Percentiles rank a stretch among this genome's conserved stretches.
Evolutionary conservation across 2,888 invertebrate genomes (phyloP).

Genomic region (Cordilura impudica): DNA sequence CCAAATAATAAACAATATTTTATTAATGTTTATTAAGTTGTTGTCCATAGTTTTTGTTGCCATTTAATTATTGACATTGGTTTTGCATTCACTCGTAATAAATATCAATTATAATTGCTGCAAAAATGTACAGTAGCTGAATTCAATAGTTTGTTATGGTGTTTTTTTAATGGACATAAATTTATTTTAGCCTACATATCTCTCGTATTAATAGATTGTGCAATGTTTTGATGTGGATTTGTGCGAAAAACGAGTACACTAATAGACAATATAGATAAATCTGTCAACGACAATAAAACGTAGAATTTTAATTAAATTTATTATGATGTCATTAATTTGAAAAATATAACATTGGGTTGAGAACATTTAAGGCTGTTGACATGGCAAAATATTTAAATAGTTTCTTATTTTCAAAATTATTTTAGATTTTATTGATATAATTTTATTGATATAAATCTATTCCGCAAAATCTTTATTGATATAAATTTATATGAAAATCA

Average conservation of each 20-base stretch:
- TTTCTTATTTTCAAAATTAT: too few relatives aligned
- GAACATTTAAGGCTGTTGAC: too few relatives aligned
- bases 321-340: background rate
- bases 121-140: background rate
- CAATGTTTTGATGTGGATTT: background rate
- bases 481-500: too few relatives aligned
- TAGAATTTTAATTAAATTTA: background rate
- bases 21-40: conserved; percentile 34
- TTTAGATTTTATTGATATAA: too few relatives aligned
- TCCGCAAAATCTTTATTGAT: too few relatives aligned
- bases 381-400: too few relatives aligned
- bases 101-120: conserved; percentile 58
- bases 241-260: background rate
- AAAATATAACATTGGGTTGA: background rate
- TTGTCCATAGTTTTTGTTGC: too few relatives aligned
- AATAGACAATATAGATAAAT: background rate
- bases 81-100: conserved; percentile 58
- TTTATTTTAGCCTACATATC: background rate
- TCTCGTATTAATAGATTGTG: too few relatives aligned
- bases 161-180: background rate
- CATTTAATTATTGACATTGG: conserved; percentile 58
- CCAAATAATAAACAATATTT: conserved; percentile 31
- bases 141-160: background rate
- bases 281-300: background rate
- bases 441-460: too few relatives aligned